Conservation (phyloP, 2,797 vertebrate species). For the Nannoperca australis region DNA sequence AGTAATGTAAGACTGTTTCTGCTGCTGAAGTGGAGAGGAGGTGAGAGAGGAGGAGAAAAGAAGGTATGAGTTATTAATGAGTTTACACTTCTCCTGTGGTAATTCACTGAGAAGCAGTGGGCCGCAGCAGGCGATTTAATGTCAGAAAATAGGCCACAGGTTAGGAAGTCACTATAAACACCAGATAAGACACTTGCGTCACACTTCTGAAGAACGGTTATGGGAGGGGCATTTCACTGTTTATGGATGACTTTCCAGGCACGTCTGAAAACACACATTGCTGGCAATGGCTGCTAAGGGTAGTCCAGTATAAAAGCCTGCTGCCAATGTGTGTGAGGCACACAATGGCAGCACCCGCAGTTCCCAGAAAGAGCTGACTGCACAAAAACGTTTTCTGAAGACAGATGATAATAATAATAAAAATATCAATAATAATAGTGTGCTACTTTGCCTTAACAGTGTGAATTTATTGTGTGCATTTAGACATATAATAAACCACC, state of each 20-base stretch:
- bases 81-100: not conserved
- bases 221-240: not conserved
- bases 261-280: not conserved
- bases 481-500: not conserved
- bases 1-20: not conserved
- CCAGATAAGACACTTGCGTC: constrained; percentile 8
- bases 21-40: not conserved
- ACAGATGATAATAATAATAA: not conserved
- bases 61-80: not conserved
- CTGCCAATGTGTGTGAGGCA: not conserved
- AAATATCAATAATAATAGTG: not conserved
- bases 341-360: not conserved
- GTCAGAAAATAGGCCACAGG: constrained; percentile 1
- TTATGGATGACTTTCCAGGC: not conserved
- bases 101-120: not conserved
- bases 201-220: not conserved
- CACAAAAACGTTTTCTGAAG: not conserved
- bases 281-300: not conserved
- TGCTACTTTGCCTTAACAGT: not conserved
- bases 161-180: constrained; percentile 9
- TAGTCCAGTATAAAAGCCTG: not conserved
- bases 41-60: not conserved
- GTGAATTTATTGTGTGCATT: not conserved
- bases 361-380: not conserved
- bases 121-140: not conserved